Conservation (phyloP, 2,113 vertebrate genomes). For the Hydropotes inermis region DNA sequence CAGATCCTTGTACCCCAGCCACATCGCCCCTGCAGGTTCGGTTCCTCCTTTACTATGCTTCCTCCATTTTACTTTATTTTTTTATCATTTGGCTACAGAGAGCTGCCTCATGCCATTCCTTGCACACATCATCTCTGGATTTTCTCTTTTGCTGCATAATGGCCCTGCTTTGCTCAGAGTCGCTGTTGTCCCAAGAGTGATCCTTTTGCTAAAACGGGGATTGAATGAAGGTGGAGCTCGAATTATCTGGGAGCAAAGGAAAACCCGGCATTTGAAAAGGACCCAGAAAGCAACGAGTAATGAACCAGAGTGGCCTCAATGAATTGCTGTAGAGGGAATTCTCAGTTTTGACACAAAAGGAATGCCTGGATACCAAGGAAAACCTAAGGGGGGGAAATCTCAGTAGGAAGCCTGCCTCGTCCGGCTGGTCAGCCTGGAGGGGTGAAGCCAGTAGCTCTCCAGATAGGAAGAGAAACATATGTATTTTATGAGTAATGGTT, state of each 20-base stretch:
- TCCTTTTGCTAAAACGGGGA: slow-evolving; percentile 44
- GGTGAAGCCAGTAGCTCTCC: background rate
- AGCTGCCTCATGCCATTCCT: slow-evolving; percentile 30
- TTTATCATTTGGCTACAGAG: slow-evolving; percentile 29
- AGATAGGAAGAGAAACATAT: slow-evolving; percentile 59
- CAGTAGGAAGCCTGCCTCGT: background rate
- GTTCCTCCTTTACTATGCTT: background rate
- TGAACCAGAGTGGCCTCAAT: slow-evolving; percentile 10
- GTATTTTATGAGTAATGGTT: slow-evolving; percentile 56
- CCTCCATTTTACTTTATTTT: slow-evolving; percentile 5
- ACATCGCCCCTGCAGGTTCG: background rate
- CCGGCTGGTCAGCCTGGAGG: background rate
- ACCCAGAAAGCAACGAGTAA: slow-evolving; percentile 24
- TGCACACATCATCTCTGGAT: slow-evolving; percentile 21
- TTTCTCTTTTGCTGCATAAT: slow-evolving; percentile 44
- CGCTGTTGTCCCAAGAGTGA: slow-evolving; percentile 21
- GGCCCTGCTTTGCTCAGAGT: slow-evolving; percentile 32
- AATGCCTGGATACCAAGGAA: background rate
- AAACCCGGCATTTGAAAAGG: slow-evolving; percentile 39
- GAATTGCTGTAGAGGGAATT: slow-evolving; percentile 51
- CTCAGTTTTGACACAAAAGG: slow-evolving; percentile 53
- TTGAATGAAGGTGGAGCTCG: slow-evolving; percentile 56
- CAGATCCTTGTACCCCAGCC: background rate
- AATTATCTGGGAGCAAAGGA: slow-evolving; percentile 39
- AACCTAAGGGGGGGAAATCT: background rate